A percentile compares a stretch with the other conserved stretches of the same genome.
These are phyloP conservation scores for Dicranocentrus wangi DNA, from an alignment of 2,888 invertebrate species.

Conservation along the genomic window DNA sequence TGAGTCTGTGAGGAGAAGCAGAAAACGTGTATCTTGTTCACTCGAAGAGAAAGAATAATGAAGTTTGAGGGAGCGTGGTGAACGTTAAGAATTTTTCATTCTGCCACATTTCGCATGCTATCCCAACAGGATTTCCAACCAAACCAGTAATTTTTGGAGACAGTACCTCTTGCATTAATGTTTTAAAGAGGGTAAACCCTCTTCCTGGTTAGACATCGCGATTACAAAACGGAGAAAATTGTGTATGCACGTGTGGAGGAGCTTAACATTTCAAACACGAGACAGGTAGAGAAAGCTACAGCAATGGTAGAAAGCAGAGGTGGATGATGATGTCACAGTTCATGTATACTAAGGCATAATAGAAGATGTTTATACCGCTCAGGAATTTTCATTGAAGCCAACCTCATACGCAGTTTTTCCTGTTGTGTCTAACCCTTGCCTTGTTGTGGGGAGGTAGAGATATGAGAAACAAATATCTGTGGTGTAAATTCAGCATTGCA, in stretches of 20 bases:
- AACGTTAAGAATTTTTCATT: slow-evolving; percentile 39
- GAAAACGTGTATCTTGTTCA: slow-evolving; percentile 19
- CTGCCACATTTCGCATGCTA: slow-evolving; percentile 40
- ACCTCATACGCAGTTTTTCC: too few species aligned
- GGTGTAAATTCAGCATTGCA: not conserved
- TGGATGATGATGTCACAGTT: slow-evolving; percentile 28
- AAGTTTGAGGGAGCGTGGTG: slow-evolving; percentile 23
- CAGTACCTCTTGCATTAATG: not conserved
- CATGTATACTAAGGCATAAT: too few species aligned
- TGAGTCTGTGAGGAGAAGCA: not conserved
- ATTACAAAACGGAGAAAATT: too few species aligned
- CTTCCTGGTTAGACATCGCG: too few species aligned
- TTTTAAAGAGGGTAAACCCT: not conserved
- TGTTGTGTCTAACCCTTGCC: too few species aligned
- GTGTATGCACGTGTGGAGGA: not conserved
- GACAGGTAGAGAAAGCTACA: not conserved
- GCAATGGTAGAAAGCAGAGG: too few species aligned
- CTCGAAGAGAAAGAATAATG: slow-evolving; percentile 18
- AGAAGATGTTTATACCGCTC: too few species aligned
- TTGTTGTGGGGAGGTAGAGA: slow-evolving; percentile 21
- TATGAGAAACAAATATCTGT: slow-evolving; percentile 38
- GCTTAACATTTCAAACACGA: not conserved
- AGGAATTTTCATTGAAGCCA: too few species aligned
- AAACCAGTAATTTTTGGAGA: slow-evolving; percentile 27
- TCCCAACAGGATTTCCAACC: slow-evolving; percentile 7